Base-by-base conservation (phyloP, 2,797 vertebrate genomes). In the Sphenodon punctatus region DNA sequence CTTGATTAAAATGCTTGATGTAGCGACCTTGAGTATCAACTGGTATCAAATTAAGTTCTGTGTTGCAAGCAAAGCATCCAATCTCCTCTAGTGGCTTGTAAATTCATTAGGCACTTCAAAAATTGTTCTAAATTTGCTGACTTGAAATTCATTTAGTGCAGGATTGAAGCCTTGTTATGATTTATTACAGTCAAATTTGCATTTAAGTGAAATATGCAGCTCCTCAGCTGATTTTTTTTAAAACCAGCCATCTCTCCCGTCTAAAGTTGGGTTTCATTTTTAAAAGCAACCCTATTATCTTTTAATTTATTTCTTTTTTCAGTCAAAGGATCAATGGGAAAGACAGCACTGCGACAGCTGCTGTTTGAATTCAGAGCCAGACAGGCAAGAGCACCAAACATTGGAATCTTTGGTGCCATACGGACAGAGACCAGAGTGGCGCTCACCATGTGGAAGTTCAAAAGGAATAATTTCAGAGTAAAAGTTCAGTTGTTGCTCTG, bases 71-170 rank as follows among this genome's bases (percentile, higher is more conserved):
- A 82, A 92, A 93, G 82, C 89, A 92, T 78, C 88, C 85, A 20
- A 42, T 61, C 90, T 92, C 86, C 90, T 92, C 89, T 63, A 68
- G 88, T 86, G 90, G 80, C 88, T 92, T 90, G 88, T 91, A 92
- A 91, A 93, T 84, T 92, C 89, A 89, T 90, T 86, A 92, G 78
- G 66, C 74, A 68, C 68, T 86, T 91, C 71, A 88, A 83, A 85
- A 80, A 43, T 23, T 84, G 85, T 81, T 85, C 67, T 64, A 61
- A 85, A 91, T 71, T 63, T 88, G 84, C 90, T 93, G 89, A 91
- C 82, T 14, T 71, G 23, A 71, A 85, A 87, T 80, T 83, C 59
- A 66, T 67, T 83, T 85, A 86, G 81, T 42, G 79, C 4, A 13
- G 80, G 88, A 8, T 32, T 60, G 78, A 92, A 83, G 19, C 0